Conservation (phyloP, 2,113 vertebrate genomes). For the Genyomyrus donnyi region DNA sequence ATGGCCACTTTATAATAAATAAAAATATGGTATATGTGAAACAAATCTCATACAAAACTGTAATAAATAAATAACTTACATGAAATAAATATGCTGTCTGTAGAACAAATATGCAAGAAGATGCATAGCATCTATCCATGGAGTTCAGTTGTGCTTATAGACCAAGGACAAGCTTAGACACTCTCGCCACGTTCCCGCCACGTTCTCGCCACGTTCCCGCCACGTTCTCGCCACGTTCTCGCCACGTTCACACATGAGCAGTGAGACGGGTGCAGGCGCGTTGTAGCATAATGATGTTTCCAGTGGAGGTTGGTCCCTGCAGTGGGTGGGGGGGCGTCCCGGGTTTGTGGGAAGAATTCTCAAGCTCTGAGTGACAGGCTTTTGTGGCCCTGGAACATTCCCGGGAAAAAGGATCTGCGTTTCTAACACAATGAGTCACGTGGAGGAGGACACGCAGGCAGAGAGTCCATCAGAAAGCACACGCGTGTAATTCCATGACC, state of each 20-base stretch:
- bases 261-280: background rate
- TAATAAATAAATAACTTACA: slow-evolving; percentile 79
- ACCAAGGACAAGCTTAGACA: slow-evolving; percentile 19
- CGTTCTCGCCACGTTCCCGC: background rate
- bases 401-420: background rate
- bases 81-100: slow-evolving; percentile 72
- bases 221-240: background rate
- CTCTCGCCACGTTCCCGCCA: background rate
- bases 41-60: slow-evolving; percentile 54
- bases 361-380: background rate
- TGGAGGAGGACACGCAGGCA: background rate
- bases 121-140: slow-evolving; percentile 69
- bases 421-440: background rate
- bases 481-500: background rate
- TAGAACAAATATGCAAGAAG: slow-evolving; percentile 64
- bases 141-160: slow-evolving; percentile 49
- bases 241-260: background rate
- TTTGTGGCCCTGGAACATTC: background rate
- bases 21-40: slow-evolving; percentile 54
- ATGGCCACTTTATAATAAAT: slow-evolving; percentile 62
- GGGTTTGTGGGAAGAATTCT: background rate
- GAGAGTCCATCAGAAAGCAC: background rate
- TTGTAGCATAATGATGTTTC: background rate
- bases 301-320: background rate
- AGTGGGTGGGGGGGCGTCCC: background rate